Evolutionary conservation across 2,113 vertebrate species (phyloP).

Genomic region (Nipponia nippon): DNA sequence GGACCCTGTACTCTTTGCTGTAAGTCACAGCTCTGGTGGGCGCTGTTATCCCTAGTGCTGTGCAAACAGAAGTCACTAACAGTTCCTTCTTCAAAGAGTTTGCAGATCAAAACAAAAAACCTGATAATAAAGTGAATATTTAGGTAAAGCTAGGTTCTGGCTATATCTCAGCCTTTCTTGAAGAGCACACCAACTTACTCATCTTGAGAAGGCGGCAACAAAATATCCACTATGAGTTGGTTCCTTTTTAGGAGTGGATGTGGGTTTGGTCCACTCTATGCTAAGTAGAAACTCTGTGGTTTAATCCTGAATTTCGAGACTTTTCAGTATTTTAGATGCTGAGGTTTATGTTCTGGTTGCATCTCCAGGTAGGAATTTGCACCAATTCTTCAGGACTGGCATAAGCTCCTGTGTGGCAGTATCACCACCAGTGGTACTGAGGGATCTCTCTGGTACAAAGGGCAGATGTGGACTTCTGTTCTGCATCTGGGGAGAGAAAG

Average conservation of each 20-base stretch:
- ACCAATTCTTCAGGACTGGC: background rate
- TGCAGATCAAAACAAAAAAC: background rate
- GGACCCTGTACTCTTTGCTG: background rate
- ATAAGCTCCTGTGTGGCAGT: background rate
- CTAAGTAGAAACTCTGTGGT: background rate
- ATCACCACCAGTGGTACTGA: background rate
- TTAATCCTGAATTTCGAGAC: background rate
- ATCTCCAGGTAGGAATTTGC: background rate
- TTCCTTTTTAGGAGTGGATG: background rate
- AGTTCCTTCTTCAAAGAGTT: background rate
- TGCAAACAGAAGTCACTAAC: background rate
- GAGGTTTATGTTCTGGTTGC: background rate
- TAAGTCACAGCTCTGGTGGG: background rate
- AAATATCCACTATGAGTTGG: background rate
- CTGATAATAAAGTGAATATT: background rate
- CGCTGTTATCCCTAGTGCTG: background rate
- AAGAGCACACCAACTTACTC: background rate
- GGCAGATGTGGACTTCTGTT: background rate
- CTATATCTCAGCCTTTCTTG: background rate
- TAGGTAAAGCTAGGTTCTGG: background rate
- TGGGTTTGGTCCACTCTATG: background rate
- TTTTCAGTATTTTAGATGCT: background rate
- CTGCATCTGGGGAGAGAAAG: background rate
- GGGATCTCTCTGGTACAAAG: background rate
- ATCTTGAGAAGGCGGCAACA: background rate